Evolutionary conservation across 2,888 invertebrate species (phyloP).

Genomic region (Eristalis intricaria): DNA sequence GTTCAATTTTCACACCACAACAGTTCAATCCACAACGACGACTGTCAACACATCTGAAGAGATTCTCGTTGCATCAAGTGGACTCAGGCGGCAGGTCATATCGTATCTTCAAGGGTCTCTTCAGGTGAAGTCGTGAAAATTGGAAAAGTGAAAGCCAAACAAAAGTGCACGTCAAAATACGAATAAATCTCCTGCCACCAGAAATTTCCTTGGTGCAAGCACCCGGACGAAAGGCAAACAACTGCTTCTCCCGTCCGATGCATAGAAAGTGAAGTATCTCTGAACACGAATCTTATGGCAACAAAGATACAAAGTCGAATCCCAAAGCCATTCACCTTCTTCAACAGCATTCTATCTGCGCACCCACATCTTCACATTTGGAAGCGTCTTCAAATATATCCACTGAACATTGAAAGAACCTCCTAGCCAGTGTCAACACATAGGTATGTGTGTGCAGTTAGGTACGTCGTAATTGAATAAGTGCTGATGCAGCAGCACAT

Average conservation of each 20-base stretch:
- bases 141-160: constrained; percentile 25
- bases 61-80: background rate
- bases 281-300: background rate
- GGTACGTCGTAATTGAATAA: background rate
- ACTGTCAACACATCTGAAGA: background rate
- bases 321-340: background rate
- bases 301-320: background rate
- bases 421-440: background rate
- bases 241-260: background rate
- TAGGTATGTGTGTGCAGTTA: background rate
- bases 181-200: constrained; percentile 21
- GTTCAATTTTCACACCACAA: background rate
- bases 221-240: constrained; percentile 10
- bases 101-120: background rate
- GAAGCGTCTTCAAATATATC: background rate
- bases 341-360: background rate
- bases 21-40: background rate
- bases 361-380: background rate
- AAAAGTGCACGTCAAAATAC: background rate
- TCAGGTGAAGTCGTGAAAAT: constrained; percentile 29
- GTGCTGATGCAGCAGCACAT: background rate
- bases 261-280: constrained; percentile 5
- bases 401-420: background rate
- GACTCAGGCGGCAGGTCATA: background rate
- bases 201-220: constrained; percentile 13